These are phyloP conservation scores for Scotopteryx bipunctaria DNA, from an alignment of 2,888 invertebrate species.

Conservation along the genomic window DNA sequence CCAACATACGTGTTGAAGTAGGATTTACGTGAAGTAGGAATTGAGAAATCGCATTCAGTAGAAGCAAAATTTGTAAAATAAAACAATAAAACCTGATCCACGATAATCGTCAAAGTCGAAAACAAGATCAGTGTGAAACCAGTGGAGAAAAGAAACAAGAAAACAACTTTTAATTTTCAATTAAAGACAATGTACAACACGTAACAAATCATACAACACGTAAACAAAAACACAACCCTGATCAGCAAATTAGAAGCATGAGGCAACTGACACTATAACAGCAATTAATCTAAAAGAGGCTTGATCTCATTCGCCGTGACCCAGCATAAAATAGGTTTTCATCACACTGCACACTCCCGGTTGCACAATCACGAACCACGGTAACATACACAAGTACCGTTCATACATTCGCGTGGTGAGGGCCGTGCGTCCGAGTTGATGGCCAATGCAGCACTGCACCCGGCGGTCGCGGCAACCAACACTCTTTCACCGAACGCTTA, in stretches of 20 bases:
- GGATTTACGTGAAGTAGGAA: neutral
- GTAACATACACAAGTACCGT: slow-evolving; percentile 21
- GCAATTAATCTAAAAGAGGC: slow-evolving; percentile 2
- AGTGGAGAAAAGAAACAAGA: slow-evolving; percentile 3
- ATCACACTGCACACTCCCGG: slow-evolving; percentile 39
- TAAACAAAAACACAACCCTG: slow-evolving; percentile 12
- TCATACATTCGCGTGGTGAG: slow-evolving; percentile 22
- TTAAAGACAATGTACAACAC: too few species aligned
- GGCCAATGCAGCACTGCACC: slow-evolving; percentile 68
- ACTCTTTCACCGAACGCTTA: slow-evolving; percentile 73
- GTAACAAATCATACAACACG: too few species aligned
- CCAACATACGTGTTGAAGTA: neutral
- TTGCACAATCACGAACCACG: slow-evolving; percentile 38
- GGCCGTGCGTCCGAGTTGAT: slow-evolving; percentile 55
- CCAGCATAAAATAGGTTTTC: slow-evolving; percentile 22
- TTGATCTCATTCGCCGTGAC: slow-evolving; percentile 17
- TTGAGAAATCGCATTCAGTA: neutral
- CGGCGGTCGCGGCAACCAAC: slow-evolving; percentile 48
- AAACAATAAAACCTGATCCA: neutral
- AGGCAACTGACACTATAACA: slow-evolving; percentile 2
- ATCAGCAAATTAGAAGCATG: slow-evolving; percentile 10
- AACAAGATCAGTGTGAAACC: neutral
- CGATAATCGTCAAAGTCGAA: neutral
- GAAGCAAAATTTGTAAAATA: neutral
- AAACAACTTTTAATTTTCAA: neutral